Evolutionary conservation across 2,888 invertebrate species (phyloP).

Genomic region (Microchrysa polita): DNA sequence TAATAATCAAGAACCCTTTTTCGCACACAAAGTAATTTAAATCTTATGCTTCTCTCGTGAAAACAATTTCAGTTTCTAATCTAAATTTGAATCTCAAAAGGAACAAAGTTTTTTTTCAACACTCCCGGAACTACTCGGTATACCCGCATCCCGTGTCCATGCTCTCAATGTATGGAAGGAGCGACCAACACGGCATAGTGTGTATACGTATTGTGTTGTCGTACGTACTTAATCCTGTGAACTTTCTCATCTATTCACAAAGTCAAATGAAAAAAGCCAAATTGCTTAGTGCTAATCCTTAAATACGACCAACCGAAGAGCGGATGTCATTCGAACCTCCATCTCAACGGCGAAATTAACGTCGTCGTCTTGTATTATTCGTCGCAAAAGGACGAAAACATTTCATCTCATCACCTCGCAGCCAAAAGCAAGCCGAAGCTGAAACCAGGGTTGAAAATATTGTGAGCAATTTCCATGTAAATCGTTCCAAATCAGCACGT

Average conservation of each 20-base stretch:
- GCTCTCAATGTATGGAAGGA: not conserved
- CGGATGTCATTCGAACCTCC: slow-evolving; percentile 21
- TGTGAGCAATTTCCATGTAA: slow-evolving; percentile 35
- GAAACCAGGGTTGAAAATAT: slow-evolving; percentile 32
- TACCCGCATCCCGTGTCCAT: not conserved
- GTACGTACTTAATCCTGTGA: not conserved
- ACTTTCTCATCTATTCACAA: not conserved
- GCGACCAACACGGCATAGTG: not conserved
- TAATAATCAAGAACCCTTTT: too few species aligned
- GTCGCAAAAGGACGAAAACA: slow-evolving; percentile 26
- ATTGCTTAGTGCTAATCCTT: slow-evolving; percentile 26
- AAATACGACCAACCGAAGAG: slow-evolving; percentile 21
- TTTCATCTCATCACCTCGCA: slow-evolving; percentile 31
- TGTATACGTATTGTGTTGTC: too few species aligned
- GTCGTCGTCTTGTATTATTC: slow-evolving; percentile 32
- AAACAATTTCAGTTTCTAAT: slow-evolving; percentile 20
- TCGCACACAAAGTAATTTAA: too few species aligned
- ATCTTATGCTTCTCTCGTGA: too few species aligned
- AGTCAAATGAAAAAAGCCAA: slow-evolving; percentile 23
- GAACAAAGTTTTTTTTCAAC: not conserved
- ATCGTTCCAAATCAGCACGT: slow-evolving; percentile 39
- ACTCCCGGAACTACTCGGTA: not conserved
- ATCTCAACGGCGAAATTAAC: slow-evolving; percentile 32
- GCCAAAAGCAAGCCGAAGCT: too few species aligned
- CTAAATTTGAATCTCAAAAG: slow-evolving; percentile 24